These are phyloP conservation scores for Larimichthys polyactis DNA, from an alignment of 2,113 vertebrate species.

Conservation along the genomic window DNA sequence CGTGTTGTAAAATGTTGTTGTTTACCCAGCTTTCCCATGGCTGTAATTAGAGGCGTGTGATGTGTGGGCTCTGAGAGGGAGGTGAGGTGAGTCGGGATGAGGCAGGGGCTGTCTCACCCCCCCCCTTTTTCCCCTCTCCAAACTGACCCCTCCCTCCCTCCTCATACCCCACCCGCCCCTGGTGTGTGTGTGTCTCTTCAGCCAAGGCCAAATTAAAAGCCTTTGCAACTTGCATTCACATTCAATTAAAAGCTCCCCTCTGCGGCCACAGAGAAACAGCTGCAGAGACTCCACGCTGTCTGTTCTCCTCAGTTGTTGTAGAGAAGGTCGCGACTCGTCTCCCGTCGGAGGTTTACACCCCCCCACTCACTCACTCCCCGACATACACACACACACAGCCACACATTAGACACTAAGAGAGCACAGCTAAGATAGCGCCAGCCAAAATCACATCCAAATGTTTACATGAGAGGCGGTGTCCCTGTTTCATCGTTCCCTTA, in stretches of 20 bases:
- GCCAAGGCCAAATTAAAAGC: constrained; percentile 83
- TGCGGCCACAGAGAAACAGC: constrained; percentile 81
- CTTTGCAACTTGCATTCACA: constrained; percentile 81
- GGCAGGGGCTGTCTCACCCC: constrained; percentile 19
- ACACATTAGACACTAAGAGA: constrained; percentile 41
- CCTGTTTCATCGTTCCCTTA: constrained; percentile 72
- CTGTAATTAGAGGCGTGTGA: constrained; percentile 73
- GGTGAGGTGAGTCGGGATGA: constrained; percentile 23
- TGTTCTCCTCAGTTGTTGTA: constrained; percentile 66
- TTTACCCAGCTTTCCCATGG: constrained; percentile 67
- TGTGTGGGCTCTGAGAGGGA: constrained; percentile 9
- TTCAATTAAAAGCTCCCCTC: constrained; percentile 86
- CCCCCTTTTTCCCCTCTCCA: background rate
- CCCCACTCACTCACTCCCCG: background rate
- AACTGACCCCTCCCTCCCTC: background rate
- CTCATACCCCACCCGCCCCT: constrained; percentile 11
- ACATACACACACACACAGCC: constrained; percentile 15
- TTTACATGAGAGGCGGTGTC: constrained; percentile 72
- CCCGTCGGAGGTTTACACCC: constrained; percentile 44
- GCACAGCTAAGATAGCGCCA: constrained; percentile 54
- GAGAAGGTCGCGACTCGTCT: constrained; percentile 60
- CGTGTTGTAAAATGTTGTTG: constrained; percentile 56
- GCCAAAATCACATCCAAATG: constrained; percentile 73
- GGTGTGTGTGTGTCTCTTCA: constrained; percentile 56
- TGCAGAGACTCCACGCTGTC: constrained; percentile 83